Conservation (phyloP, 2,113 vertebrate genomes). For the Cynopterus brachyotis region DNA sequence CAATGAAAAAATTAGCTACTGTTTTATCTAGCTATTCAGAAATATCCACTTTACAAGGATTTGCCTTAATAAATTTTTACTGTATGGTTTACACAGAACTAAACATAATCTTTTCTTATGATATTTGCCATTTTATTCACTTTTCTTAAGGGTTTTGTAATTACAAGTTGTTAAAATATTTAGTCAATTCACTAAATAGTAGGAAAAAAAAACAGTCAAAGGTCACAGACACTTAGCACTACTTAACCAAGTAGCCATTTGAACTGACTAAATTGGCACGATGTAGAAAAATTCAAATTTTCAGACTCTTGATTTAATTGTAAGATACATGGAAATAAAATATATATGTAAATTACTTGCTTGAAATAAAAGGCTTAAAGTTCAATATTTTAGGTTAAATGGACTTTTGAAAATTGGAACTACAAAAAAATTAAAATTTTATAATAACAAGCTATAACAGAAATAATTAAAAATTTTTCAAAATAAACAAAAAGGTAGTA, state of each 20-base stretch:
- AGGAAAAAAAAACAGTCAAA: background rate
- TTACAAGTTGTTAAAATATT: constrained; percentile 49
- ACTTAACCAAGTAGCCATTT: constrained; percentile 15
- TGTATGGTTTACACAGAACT: background rate
- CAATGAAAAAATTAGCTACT: background rate
- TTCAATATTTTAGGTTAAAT: background rate
- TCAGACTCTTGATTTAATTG: background rate
- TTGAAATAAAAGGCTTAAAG: constrained; percentile 11
- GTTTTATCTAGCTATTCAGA: background rate
- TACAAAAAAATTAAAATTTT: background rate
- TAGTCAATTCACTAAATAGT: background rate
- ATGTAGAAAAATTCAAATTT: background rate
- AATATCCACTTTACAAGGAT: background rate
- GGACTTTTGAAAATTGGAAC: background rate
- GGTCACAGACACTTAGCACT: background rate
- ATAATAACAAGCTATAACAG: background rate
- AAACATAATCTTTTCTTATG: constrained; percentile 4
- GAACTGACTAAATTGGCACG: background rate
- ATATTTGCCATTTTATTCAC: constrained; percentile 19
- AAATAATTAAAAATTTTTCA: background rate
- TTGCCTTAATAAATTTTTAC: constrained; percentile 3
- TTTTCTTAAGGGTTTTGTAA: constrained; percentile 19
- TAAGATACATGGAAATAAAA: background rate
- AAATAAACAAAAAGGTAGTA: background rate
- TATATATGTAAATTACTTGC: background rate